Evolutionary conservation across 2,797 vertebrate genomes (phyloP).

Genomic region (Sebastes itinus): DNA sequence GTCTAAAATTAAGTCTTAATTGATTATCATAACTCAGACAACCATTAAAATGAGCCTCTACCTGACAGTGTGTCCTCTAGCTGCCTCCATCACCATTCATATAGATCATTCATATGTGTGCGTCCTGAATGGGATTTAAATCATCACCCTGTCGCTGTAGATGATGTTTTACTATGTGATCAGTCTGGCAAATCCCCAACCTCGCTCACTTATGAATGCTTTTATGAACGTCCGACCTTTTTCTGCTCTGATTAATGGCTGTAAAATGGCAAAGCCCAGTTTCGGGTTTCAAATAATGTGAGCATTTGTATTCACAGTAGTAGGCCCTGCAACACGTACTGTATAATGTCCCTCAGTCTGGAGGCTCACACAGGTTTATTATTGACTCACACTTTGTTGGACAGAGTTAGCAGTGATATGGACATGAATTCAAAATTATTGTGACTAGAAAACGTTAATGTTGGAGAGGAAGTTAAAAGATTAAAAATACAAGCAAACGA

Average conservation of each 20-base stretch:
- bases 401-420: background rate
- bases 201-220: background rate
- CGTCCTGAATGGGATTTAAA: conserved; percentile 8
- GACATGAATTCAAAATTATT: background rate
- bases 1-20: background rate
- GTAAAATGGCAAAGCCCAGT: conserved; percentile 17
- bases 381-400: conserved; percentile 11
- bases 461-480: background rate
- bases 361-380: conserved; percentile 11
- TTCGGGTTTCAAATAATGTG: conserved; percentile 9
- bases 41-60: background rate
- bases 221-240: background rate
- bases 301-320: conserved; percentile 44
- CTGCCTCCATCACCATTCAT: background rate
- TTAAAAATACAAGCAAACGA: background rate
- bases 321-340: background rate
- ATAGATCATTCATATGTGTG: background rate
- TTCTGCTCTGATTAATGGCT: background rate
- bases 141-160: conserved; percentile 17
- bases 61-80: background rate
- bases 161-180: conserved; percentile 12
- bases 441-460: background rate
- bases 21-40: background rate
- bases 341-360: conserved; percentile 6
- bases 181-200: background rate